Evolutionary conservation across 2,113 vertebrate species (phyloP), one percentile per base, ranked within the genome.

Genomic region (Narcine bancroftii): DNA sequence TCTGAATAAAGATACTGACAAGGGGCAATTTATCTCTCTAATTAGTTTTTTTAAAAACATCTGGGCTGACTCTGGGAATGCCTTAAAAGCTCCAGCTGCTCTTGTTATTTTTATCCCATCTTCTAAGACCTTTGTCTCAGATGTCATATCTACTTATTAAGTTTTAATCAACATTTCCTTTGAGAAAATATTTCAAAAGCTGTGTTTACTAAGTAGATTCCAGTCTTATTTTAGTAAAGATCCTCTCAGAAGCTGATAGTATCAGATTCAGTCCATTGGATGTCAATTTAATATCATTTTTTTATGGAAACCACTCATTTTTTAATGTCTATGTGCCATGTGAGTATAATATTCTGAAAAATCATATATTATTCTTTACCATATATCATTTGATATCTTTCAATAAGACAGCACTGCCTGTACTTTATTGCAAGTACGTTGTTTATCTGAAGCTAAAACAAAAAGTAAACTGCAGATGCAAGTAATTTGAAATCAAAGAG

Each of bases 161-260:
- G 33, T 85, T 56, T 60, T 60, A 60, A 85, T 85, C 56, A 85
- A 17, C 81, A 36, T 36, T 19, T 60, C 81, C 81, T 79, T 60
- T 85, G 81, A 85, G 81, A 85, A 85, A 60, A 60, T 60, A 36
- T 15, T 85, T 85, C 53, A 85, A 85, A 85, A 36, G 81, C 81
- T 36, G 36, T 19, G 26, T 15, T 85, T 13, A 21, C 53, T 36
- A 56, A 60, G 53, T 85, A 56, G 53, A 85, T 85, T 60, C 4
- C 15, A 85, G 19, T 60, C 50, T 36, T 36, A 4, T 11, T 60
- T 13, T 60, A 85, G 60, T 60, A 53, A 60, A 53, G 33, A 36
- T 17, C n/a, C 45, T 1, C 47, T 85, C n/a, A 36, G 50, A 60
- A 60, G n/a, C 56, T 85, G 53, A 85, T 29, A 21, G 15, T 56